Percentiles rank a stretch among this genome's conserved stretches.
Conservation (phyloP, 2,888 invertebrate species). For the Apoderus coryli region DNA sequence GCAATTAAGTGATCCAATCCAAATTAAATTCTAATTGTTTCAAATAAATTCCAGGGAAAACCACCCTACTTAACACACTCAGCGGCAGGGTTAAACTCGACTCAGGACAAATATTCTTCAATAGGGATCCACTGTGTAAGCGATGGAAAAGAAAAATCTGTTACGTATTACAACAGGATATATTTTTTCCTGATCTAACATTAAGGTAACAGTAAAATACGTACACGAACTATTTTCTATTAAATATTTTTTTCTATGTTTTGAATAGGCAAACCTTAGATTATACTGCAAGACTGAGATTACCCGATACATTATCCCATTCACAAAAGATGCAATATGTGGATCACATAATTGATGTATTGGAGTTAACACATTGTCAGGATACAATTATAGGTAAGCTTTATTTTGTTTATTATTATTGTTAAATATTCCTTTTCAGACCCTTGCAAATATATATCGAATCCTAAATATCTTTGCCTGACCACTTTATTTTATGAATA, state of each 20-base stretch:
- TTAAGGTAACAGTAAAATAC: constrained; percentile 37
- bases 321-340: constrained; percentile 63
- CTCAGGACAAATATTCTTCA: constrained; percentile 40
- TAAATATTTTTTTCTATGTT: too few relatives aligned
- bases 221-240: too few relatives aligned
- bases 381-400: constrained; percentile 54
- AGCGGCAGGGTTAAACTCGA: constrained; percentile 54
- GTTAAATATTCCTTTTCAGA: too few relatives aligned
- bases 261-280: constrained; percentile 55
- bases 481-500: too few relatives aligned
- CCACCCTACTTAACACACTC: constrained; percentile 59
- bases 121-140: constrained; percentile 29
- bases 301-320: constrained; percentile 57
- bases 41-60: constrained; percentile 45
- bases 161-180: constrained; percentile 70
- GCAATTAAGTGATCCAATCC: too few relatives aligned
- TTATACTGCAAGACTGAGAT: constrained; percentile 40
- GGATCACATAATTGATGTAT: constrained; percentile 59
- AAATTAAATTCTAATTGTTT: too few relatives aligned
- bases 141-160: constrained; percentile 61
- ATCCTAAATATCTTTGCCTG: too few relatives aligned
- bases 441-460: too few relatives aligned
- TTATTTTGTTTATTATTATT: too few relatives aligned
- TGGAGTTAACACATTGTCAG: constrained; percentile 59
- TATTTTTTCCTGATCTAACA: constrained; percentile 67